Conservation (phyloP, 2,888 invertebrate species). For the Polia nebulosa region DNA sequence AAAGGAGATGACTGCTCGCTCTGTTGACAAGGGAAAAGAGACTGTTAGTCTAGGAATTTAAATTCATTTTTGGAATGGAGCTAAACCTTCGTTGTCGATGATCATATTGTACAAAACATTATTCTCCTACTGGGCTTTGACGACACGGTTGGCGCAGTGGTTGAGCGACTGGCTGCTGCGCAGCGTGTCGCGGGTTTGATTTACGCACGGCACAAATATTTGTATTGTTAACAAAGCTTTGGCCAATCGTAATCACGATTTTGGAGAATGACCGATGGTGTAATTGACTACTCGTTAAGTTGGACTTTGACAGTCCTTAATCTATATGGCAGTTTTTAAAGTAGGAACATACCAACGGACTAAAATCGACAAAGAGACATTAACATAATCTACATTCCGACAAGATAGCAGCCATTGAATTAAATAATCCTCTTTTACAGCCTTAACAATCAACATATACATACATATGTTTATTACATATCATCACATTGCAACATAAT, state of each 20-base stretch:
- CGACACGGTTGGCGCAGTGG: too few relatives aligned
- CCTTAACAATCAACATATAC: not conserved
- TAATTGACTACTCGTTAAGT: not conserved
- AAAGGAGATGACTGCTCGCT: slow-evolving; percentile 92
- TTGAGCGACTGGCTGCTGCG: too few relatives aligned
- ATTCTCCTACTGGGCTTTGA: too few relatives aligned
- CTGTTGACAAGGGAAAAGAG: slow-evolving; percentile 79
- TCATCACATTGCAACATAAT: not conserved
- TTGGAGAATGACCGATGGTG: not conserved
- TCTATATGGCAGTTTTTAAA: slow-evolving; percentile 6
- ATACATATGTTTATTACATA: not conserved
- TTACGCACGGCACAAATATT: too few relatives aligned
- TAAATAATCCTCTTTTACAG: slow-evolving; percentile 11
- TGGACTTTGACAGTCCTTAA: slow-evolving; percentile 39
- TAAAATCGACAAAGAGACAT: slow-evolving; percentile 22
- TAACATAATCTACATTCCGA: slow-evolving; percentile 28
- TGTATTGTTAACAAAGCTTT: too few relatives aligned
- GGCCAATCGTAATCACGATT: not conserved
- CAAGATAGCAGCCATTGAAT: slow-evolving; percentile 24
- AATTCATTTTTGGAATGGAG: not conserved
- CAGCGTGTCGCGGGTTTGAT: too few relatives aligned
- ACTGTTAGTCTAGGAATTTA: slow-evolving; percentile 4
- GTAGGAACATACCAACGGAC: slow-evolving; percentile 10
- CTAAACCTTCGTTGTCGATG: not conserved
- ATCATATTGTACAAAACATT: not conserved